Evolutionary conservation across 30 jellyfish, hydroid and myxozoan genomes (phyloP), one percentile per base, ranked within the genome.

Genomic region (Mastigias papua): DNA sequence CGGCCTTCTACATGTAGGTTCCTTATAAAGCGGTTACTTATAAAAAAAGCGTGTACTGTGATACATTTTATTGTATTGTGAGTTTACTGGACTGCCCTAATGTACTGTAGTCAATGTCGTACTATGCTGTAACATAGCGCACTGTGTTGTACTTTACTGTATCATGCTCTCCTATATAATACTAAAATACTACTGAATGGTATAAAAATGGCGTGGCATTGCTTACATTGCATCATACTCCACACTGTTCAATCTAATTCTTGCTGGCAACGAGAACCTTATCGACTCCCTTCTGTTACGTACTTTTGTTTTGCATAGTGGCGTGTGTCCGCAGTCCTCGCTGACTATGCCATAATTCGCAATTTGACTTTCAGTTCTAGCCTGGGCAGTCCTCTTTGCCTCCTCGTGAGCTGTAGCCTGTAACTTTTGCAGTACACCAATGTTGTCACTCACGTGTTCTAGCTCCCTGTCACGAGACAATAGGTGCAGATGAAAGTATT

Each of bases 321-420:
- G 7, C 13, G 54, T 15, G 13, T 42, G 54, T 8, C 54, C 13
- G 54, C 54, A 15, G 13, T 4, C 13, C 7, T 15, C 54, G 54
- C 7, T 4, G 54, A 4, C 54, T 42, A 4, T 15, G 54, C 13
- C 54, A 8, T 42, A 8, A 42, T 42, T 15, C 13, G 13, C 7
- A 8, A 42, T 42, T 8, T 42, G 54, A n/a, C n/a, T n/a, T 63
- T 63, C 42, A 63, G 74, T 10, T 4, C 7, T 25, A n/a, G n/a
- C n/a, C n/a, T n/a, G n/a, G 13, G 37, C 68, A 15, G 83, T 33
- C 35, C 83, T 72, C 25, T 42, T 72, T 25, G 83, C 83, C 42
- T 72, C 83, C 2, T 72, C 83, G 21, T 28, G 83, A 25, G 83
- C 67, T 0, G 83, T 72, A 3, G 68, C 83, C 35, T 72, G 83